These are phyloP conservation scores for Phylloscopus whistleri DNA, from an alignment of 2,113 vertebrate species.

Conservation along the genomic window DNA sequence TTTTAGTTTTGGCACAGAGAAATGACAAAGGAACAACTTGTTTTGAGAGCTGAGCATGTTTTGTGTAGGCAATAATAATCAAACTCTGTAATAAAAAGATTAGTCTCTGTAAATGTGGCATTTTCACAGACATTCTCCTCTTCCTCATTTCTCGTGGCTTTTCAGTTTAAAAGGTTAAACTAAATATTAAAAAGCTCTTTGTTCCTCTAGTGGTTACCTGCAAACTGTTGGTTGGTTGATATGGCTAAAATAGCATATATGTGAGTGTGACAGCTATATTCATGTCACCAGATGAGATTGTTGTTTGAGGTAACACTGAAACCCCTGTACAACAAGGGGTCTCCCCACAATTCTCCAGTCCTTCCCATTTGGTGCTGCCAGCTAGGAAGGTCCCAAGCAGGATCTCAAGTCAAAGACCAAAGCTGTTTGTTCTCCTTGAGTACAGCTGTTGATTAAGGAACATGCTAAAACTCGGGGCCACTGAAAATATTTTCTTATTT, in stretches of 20 bases:
- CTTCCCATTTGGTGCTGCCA: background rate
- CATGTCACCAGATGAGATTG: background rate
- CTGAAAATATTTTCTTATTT: background rate
- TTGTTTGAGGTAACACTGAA: background rate
- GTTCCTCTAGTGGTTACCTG: background rate
- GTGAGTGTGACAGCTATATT: background rate
- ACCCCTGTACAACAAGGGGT: rapidly evolving
- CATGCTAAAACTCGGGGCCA: background rate
- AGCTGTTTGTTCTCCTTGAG: background rate
- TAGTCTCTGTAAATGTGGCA: background rate
- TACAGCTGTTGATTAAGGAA: background rate
- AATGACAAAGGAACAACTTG: background rate
- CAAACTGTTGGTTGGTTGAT: background rate
- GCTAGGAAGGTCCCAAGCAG: background rate
- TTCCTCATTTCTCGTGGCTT: background rate
- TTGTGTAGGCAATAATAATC: background rate
- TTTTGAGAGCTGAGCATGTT: background rate
- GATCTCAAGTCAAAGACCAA: background rate
- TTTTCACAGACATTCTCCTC: background rate
- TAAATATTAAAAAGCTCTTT: background rate
- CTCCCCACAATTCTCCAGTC: background rate
- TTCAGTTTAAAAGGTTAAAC: background rate
- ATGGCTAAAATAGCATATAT: background rate
- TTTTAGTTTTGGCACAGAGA: background rate
- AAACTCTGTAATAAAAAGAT: background rate